Evolutionary conservation across 2,888 invertebrate species (phyloP), one percentile per base, ranked within the genome.

Genomic region (Tetanocera ferruginea): DNA sequence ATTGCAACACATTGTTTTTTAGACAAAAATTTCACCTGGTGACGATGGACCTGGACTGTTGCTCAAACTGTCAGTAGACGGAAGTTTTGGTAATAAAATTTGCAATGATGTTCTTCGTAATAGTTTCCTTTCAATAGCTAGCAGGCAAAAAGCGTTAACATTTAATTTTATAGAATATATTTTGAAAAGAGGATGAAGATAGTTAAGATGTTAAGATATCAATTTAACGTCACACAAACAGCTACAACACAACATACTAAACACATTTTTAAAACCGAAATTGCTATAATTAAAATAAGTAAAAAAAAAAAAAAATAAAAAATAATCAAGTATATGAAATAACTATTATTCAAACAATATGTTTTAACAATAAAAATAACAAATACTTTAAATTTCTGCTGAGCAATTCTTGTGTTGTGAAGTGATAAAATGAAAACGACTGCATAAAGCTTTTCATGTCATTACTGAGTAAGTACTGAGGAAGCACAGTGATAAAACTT

Each of bases 11-110:
- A 34, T 8, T 69, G 17, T 67, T 37, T 67, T 55, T 25, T 28
- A 2, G 23, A 55, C n/a, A 49, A 72, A 72, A 51, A 34, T 6
- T 25, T 90, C 90, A 92, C 92, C 92, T 90, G 92, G 92, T 84
- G 92, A 91, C 86, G 91, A 90, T 85, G 92, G 91, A 84, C 91
- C 91, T 86, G 91, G 91, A 86, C 92, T 92, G 88, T 92, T 91
- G 88, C 90, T 92, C 85, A 92, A 89, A 83, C 92, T 92, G 87
- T 92, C 92, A 83, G 90, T 91, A 80, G 92, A 92, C 82, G 91
- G 91, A 84, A 92, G 89, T 90, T 92, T 92, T 83, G 92, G 91
- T 84, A 92, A 89, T 80, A 91, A 87, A 83, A 90, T 90, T 87
- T 91, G 90, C 81, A 91, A 88, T 83, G 91, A 91, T 86, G 90